phyloP scores from a whole-genome alignment of 2,797 vertebrate species.

The Sebastes hubbsi region DNA sequence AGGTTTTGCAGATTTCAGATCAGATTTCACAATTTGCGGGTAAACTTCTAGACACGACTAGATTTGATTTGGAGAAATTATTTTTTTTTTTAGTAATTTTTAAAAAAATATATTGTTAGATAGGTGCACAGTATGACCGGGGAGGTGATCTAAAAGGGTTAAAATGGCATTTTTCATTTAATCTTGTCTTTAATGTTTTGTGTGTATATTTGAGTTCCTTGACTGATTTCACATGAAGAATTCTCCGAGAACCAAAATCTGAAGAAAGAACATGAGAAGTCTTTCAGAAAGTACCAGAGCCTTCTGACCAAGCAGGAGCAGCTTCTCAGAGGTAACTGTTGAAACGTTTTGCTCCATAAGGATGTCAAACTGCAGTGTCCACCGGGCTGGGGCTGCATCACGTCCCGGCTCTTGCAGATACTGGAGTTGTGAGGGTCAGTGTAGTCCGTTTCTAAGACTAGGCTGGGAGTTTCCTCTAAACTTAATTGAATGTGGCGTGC shows the following conservation, averaged over 20 bases:
- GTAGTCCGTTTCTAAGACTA: not conserved
- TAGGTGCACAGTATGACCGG: too few species aligned
- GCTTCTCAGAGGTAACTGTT: conserved; percentile 87
- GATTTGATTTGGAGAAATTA: too few species aligned
- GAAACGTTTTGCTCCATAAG: not conserved
- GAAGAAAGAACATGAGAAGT: conserved; percentile 94
- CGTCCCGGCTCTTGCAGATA: not conserved
- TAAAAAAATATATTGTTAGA: too few species aligned
- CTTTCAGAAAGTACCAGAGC: conserved; percentile 92
- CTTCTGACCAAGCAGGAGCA: conserved; percentile 94
- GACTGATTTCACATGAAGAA: conserved; percentile 85
- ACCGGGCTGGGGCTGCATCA: not conserved
- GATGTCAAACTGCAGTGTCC: not conserved
- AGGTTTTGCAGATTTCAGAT: too few species aligned
- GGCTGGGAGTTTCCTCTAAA: not conserved
- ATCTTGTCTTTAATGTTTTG: not conserved
- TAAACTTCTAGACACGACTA: too few species aligned
- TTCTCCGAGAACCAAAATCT: conserved; percentile 88
- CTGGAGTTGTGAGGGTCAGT: not conserved
- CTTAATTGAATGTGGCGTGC: not conserved
- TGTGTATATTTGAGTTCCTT: conserved; percentile 16
- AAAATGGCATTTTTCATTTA: fast-evolving
- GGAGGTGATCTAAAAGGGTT: too few species aligned
- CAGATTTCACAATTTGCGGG: too few species aligned
- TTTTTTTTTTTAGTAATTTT: too few species aligned